Evolutionary conservation across 2,113 vertebrate genomes (phyloP), one percentile per base, ranked within the genome.

Genomic region (Zeus faber): DNA sequence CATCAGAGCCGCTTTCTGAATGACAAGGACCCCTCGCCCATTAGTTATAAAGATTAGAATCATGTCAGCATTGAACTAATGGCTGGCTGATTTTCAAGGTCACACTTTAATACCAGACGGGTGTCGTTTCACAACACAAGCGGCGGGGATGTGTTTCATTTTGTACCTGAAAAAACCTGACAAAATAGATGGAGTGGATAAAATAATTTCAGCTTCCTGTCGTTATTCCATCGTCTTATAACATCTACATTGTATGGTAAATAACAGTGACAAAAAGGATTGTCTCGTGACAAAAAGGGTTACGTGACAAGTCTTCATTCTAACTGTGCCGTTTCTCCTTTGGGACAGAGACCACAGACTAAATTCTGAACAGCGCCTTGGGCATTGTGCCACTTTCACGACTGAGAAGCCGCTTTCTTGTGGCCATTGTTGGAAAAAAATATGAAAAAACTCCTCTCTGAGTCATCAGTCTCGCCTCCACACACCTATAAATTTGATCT

Each of bases 401-500:
- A 74, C 61, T 59, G 60, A 58, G 67, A 64, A 71, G 61, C 24
- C 14, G 37, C 51, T 54, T 45, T 51, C 65, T 50, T 63, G 66
- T 35, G 66, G n/a, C n/a, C n/a, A n/a, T n/a, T n/a, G n/a, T n/a
- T n/a, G n/a, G n/a, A 13, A 37, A 37, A 56, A 54, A 39, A 63
- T 74, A 76, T 76, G 62, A 83, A 83, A 87, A 69, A 79, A 70
- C n/a, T n/a, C 81, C 75, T 65, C 49, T 57, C 49, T 71, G 65
- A 84, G 73, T 87, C 83, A 86, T 87, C 80, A 76, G 78, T 80
- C 73, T 74, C 73, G 68, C 80, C 70, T 73, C 70, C 66, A 63
- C 75, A 66, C 77, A 83, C 85, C 81, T 86, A 66, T 76, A 84
- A 86, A 89, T 89, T 57, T 85, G 83, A 90, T 89, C 83, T 78